A percentile compares a stretch with the other conserved stretches of the same genome.
phyloP scores from a whole-genome alignment of 2,888 invertebrate genomes.

The Drosophila rellima region DNA sequence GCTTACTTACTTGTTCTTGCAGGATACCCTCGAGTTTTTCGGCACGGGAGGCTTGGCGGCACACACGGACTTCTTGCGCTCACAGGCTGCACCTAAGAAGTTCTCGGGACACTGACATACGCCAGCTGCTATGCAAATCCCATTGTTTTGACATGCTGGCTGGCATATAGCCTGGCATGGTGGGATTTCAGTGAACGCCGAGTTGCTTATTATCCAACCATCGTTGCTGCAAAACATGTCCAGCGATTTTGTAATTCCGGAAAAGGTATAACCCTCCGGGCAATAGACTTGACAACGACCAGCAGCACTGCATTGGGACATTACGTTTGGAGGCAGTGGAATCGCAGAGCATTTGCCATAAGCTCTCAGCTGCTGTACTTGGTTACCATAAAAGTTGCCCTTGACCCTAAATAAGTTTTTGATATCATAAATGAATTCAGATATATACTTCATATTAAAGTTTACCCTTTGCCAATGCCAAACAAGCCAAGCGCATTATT shows the following conservation, averaged over 20 bases:
- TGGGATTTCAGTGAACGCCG: slow-evolving; percentile 86
- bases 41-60: slow-evolving; percentile 89
- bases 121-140: slow-evolving; percentile 91
- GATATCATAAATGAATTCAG: neutral
- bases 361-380: slow-evolving; percentile 60
- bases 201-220: slow-evolving; percentile 82
- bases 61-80: slow-evolving; percentile 91
- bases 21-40: slow-evolving; percentile 88
- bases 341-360: slow-evolving; percentile 69
- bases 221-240: slow-evolving; percentile 79
- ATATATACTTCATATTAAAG: neutral
- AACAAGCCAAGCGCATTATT: slow-evolving; percentile 49
- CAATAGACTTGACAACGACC: slow-evolving; percentile 80
- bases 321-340: slow-evolving; percentile 74
- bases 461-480: slow-evolving; percentile 70
- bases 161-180: slow-evolving; percentile 91
- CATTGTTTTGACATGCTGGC: slow-evolving; percentile 92
- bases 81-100: slow-evolving; percentile 91
- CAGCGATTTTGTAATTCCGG: slow-evolving; percentile 64
- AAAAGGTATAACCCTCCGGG: slow-evolving; percentile 73
- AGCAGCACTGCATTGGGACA: slow-evolving; percentile 66
- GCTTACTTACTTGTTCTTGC: slow-evolving; percentile 88
- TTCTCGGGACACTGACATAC: slow-evolving; percentile 91
- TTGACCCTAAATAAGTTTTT: slow-evolving; percentile 25
- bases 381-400: slow-evolving; percentile 71